Base-by-base conservation (phyloP, 2,888 invertebrate genomes). In the Spilosoma lubricipeda region DNA sequence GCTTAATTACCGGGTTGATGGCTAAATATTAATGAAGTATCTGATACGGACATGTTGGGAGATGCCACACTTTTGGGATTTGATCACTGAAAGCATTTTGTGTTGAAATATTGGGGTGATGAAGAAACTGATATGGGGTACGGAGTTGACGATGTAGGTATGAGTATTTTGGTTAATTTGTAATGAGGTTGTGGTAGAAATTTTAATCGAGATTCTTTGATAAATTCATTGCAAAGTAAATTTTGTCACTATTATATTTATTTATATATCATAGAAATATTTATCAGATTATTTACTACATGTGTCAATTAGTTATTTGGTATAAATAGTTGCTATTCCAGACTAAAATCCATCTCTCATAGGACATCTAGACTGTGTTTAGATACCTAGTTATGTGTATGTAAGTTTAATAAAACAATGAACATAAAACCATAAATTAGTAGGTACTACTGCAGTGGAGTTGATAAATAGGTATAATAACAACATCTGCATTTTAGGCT, bases 11-110 rank as follows among this genome's bases (percentile, higher is more conserved):
- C 80, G 81, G 86, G 89, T 89, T 90, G 88, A 86, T 88, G 87
- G 84, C 89, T 85, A 92, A 94, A 93, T 94, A 94, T 94, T 94
- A 93, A 94, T 91, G 92, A 91, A 90, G 92, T 90, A 91, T 91
- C 91, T 91, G 90, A 92, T 90, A 90, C 92, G 86, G 91, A 91
- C 91, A 89, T 90, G 90, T 90, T 89, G 71, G 20, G 81, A 89
- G 88, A 84, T 86, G 77, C 80, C 80, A 79, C 82, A 88, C 88
- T 90, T 88, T 87, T 82, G 87, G 88, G 87, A 87, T 82, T 86
- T 84, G 77, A 73, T 76, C 66, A 86, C 85, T 88, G 85, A 87
- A 86, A 88, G 89, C 85, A 83, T 85, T 86, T 75, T 80, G 52
- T 82, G 85, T 86, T 89, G 88, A 84, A 89, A 89, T 86, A 88